Conservation (phyloP, 2,113 vertebrate species). For the Hydropotes inermis region DNA sequence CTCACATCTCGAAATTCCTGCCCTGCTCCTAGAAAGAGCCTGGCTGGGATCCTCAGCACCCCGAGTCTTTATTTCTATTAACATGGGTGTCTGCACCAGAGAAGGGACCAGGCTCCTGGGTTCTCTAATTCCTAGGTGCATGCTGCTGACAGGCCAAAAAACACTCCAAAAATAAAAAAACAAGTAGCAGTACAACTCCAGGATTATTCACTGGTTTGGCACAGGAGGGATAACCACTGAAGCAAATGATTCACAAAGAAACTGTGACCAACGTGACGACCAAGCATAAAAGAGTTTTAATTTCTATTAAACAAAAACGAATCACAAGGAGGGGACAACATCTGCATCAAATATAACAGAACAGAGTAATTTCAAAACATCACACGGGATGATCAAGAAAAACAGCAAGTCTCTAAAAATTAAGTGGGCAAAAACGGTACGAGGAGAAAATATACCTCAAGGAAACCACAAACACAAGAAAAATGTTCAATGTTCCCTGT, state of each 20-base stretch:
- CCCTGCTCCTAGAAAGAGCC: neutral
- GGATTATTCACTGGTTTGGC: neutral
- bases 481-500: neutral
- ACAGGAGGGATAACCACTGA: neutral
- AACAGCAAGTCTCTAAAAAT: neutral
- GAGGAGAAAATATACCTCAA: conserved; percentile 1
- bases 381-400: neutral
- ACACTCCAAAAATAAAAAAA: neutral
- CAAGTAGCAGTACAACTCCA: neutral
- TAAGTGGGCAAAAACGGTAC: neutral
- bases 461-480: conserved; percentile 26
- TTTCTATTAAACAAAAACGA: neutral
- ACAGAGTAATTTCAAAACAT: neutral
- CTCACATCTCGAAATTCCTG: neutral
- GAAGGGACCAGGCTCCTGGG: neutral
- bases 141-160: neutral
- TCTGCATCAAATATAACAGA: neutral
- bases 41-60: neutral
- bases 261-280: neutral
- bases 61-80: neutral
- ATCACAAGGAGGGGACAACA: neutral
- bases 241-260: neutral
- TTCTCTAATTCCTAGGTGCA: neutral
- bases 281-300: neutral
- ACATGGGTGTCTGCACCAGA: neutral